phyloP scores from a whole-genome alignment of 2,888 invertebrate species.

The Campoplex capitator region DNA sequence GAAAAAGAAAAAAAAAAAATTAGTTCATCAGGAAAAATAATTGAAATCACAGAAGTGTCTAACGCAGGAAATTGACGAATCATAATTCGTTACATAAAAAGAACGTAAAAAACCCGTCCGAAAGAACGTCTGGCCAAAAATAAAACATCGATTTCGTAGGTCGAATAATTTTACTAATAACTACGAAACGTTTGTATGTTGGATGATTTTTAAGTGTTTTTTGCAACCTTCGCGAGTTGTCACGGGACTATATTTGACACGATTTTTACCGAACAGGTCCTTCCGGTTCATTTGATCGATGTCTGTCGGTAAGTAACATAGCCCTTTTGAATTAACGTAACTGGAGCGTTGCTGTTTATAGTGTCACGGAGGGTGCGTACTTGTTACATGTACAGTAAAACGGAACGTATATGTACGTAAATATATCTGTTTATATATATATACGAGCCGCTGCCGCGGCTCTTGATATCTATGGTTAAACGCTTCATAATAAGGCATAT shows the following conservation, averaged over 20 bases:
- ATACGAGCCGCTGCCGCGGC: no score
- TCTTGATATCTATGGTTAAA: constrained; percentile 2
- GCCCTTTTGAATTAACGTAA: constrained; percentile 74
- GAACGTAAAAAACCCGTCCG: neutral
- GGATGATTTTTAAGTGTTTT: neutral
- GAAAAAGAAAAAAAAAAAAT: neutral
- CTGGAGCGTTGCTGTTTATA: constrained; percentile 77
- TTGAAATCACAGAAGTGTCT: neutral
- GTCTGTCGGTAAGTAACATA: constrained; percentile 66
- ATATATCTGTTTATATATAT: constrained; percentile 36
- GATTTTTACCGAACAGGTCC: constrained; percentile 56
- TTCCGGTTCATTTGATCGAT: constrained; percentile 71
- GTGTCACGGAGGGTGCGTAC: constrained; percentile 75
- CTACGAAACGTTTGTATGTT: neutral
- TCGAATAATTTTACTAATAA: neutral
- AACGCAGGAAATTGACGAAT: neutral
- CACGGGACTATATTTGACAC: constrained; percentile 25
- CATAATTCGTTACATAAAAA: neutral
- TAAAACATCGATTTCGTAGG: neutral
- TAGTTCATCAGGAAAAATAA: neutral
- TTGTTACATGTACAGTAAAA: constrained; percentile 33
- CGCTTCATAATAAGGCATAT: constrained; percentile 43
- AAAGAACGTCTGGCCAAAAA: neutral
- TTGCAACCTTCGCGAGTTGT: neutral
- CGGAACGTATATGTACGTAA: constrained; percentile 1